phyloP scores from a whole-genome alignment of 2,797 vertebrate genomes.

The Tokudaia muenninki region DNA sequence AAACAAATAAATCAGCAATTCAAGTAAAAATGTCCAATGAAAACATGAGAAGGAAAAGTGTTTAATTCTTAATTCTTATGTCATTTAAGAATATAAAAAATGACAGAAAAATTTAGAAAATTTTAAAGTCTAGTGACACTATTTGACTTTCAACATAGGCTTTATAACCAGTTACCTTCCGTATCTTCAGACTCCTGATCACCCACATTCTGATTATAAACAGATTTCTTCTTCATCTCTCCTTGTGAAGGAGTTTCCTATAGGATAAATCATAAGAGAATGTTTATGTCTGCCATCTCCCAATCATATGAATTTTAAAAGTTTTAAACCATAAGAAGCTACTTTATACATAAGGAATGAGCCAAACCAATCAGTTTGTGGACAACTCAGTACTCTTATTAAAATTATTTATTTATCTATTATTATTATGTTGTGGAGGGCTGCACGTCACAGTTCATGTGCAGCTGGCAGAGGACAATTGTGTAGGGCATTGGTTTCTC shows the following conservation, averaged over 20 bases:
- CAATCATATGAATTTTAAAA: not conserved
- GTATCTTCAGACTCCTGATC: slow-evolving; percentile 84
- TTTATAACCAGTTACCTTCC: slow-evolving; percentile 86
- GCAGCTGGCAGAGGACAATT: not conserved
- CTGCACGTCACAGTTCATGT: not conserved
- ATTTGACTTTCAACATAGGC: slow-evolving; percentile 59
- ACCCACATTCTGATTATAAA: slow-evolving; percentile 81
- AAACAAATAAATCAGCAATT: not conserved
- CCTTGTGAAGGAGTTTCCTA: slow-evolving; percentile 78
- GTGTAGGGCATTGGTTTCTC: not conserved
- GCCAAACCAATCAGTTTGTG: not conserved
- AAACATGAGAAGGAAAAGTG: not conserved
- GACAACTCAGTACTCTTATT: slow-evolving; percentile 40
- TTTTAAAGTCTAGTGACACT: slow-evolving; percentile 55
- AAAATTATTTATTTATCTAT: not conserved
- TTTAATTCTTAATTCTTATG: not conserved
- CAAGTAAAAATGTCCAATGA: slow-evolving; percentile 31
- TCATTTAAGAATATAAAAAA: slow-evolving; percentile 59
- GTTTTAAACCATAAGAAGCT: slow-evolving; percentile 34
- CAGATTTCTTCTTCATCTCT: slow-evolving; percentile 89
- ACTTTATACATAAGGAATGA: slow-evolving; percentile 65
- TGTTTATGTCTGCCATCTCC: slow-evolving; percentile 60
- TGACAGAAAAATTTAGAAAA: slow-evolving; percentile 37
- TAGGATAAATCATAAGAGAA: slow-evolving; percentile 68
- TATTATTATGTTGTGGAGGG: too few relatives aligned